phyloP scores from a whole-genome alignment of 2,113 vertebrate genomes.

The Mormyrus lacerda region DNA sequence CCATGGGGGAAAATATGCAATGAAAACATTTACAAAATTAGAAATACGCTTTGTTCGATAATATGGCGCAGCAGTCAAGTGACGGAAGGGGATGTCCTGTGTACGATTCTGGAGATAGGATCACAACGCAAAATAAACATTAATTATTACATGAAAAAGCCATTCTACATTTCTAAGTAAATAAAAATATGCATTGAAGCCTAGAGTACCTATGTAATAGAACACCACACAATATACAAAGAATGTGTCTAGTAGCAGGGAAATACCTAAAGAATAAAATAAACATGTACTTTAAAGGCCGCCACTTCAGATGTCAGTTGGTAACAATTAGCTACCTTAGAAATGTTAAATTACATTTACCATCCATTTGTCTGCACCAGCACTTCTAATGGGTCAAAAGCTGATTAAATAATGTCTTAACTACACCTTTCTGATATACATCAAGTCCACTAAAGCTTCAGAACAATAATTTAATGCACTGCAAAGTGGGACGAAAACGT shows the following conservation, averaged over 20 bases:
- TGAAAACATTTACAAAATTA: background rate
- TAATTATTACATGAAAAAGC: background rate
- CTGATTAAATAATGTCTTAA: background rate
- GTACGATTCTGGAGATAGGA: background rate
- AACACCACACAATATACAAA: background rate
- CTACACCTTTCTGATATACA: background rate
- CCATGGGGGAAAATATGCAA: background rate
- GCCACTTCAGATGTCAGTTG: background rate
- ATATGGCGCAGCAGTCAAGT: background rate
- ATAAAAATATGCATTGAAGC: background rate
- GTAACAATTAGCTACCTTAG: background rate
- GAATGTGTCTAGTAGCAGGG: background rate
- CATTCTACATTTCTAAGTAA: background rate
- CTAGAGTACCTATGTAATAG: background rate
- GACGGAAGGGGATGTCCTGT: background rate
- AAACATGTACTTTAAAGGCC: background rate
- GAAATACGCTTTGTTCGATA: background rate
- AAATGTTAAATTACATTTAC: background rate
- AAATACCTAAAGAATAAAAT: background rate
- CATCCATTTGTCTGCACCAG: background rate
- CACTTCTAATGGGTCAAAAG: background rate
- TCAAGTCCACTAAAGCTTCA: background rate
- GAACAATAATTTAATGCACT: background rate
- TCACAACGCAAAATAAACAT: background rate
- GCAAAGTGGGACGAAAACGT: background rate